Evolutionary conservation across 2,888 invertebrate genomes (phyloP).

Genomic region (Ceraclea dissimilis): DNA sequence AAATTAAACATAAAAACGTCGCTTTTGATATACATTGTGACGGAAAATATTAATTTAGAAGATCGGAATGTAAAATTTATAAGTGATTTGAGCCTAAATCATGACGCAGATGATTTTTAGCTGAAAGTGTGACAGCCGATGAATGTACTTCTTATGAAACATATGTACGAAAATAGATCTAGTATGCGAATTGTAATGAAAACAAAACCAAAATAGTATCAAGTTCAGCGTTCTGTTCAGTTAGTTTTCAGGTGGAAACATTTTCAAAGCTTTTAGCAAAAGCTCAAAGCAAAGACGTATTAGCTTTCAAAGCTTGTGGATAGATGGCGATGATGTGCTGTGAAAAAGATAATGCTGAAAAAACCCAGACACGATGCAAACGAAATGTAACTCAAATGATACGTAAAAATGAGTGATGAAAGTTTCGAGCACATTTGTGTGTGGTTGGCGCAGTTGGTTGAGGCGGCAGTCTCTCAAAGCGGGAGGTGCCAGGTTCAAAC

Average conservation of each 20-base stretch:
- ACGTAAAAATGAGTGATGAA: no score
- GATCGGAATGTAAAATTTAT: background rate
- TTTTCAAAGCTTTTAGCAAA: background rate
- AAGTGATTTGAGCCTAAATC: background rate
- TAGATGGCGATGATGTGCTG: background rate
- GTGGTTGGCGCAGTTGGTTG: no score
- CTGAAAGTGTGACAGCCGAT: background rate
- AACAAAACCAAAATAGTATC: background rate
- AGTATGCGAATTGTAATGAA: background rate
- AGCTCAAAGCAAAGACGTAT: no score
- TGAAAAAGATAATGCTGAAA: no score
- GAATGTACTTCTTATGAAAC: constrained; percentile 18
- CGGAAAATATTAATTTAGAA: background rate
- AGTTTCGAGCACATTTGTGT: no score
- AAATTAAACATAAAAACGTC: no score
- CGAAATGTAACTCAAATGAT: no score
- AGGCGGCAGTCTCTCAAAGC: no score
- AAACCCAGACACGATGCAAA: no score
- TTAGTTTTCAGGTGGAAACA: background rate
- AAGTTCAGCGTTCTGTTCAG: background rate
- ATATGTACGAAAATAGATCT: constrained; percentile 29
- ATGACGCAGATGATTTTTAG: background rate
- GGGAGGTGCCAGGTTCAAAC: no score
- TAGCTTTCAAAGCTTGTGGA: background rate
- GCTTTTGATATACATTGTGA: no score